Conservation (phyloP, 1,140 invertebrate genomes). For the Diorhabda carinulata region DNA sequence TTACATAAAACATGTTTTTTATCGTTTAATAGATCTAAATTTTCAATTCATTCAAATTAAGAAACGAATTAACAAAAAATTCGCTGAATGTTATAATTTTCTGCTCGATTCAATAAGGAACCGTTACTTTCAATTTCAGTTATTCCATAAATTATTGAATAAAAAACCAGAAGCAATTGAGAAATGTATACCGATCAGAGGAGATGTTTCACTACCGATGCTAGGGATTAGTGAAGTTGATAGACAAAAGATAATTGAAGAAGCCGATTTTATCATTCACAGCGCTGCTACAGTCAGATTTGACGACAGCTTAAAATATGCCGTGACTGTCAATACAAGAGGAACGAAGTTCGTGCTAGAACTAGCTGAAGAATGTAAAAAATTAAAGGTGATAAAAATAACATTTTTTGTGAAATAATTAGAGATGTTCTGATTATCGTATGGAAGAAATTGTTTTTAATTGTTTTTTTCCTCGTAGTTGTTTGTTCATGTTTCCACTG, state of each 20-base stretch:
- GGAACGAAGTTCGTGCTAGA: slow-evolving; percentile 71
- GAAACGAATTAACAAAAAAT: too few relatives aligned
- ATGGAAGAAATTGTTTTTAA: background rate
- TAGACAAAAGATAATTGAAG: slow-evolving; percentile 61
- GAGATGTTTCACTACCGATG: slow-evolving; percentile 70
- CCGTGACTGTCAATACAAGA: slow-evolving; percentile 70
- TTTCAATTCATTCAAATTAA: too few relatives aligned
- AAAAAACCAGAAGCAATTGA: slow-evolving; percentile 34
- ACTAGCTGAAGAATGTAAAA: slow-evolving; percentile 71
- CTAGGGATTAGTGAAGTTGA: slow-evolving; percentile 75
- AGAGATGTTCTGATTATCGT: too few relatives aligned
- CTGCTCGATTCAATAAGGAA: too few relatives aligned
- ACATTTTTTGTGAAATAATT: too few relatives aligned
- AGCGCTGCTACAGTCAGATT: slow-evolving; percentile 87
- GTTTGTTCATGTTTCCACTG: slow-evolving; percentile 60
- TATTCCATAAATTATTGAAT: slow-evolving; percentile 26
- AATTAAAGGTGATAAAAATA: slow-evolving; percentile 53
- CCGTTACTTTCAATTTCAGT: slow-evolving; percentile 18
- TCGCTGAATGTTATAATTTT: too few relatives aligned
- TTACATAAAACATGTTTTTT: too few relatives aligned
- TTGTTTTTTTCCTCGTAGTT: slow-evolving; percentile 27
- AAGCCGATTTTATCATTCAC: slow-evolving; percentile 82
- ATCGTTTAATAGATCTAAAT: too few relatives aligned
- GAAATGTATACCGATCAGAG: slow-evolving; percentile 68
- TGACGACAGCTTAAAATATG: slow-evolving; percentile 68